Evolutionary conservation across 2,888 invertebrate genomes (phyloP).

Genomic region (Thymelicus lineola): DNA sequence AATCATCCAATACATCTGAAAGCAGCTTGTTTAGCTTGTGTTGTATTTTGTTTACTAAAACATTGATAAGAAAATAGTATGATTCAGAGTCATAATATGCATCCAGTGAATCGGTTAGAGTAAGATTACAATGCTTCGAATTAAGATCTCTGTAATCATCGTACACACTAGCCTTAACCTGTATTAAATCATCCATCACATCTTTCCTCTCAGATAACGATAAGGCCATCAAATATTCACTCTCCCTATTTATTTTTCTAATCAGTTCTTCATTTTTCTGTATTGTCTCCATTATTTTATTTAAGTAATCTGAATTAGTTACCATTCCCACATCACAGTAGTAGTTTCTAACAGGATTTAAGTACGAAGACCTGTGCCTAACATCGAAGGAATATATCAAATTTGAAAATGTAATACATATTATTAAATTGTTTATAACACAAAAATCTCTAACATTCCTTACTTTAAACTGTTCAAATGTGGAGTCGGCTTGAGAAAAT

Average conservation of each 20-base stretch:
- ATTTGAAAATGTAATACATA: constrained; percentile 68
- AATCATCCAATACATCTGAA: constrained; percentile 53
- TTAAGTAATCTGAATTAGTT: constrained; percentile 59
- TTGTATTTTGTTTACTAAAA: constrained; percentile 51
- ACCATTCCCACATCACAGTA: constrained; percentile 57
- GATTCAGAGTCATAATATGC: constrained; percentile 60
- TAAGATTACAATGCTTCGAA: constrained; percentile 51
- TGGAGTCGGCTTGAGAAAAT: constrained; percentile 50
- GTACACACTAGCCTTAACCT: constrained; percentile 54
- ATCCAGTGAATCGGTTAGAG: constrained; percentile 57
- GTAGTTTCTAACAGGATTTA: constrained; percentile 44
- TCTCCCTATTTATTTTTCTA: constrained; percentile 58
- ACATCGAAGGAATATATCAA: constrained; percentile 61
- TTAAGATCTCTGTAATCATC: constrained; percentile 64
- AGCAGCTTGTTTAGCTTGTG: constrained; percentile 56
- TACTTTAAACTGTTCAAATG: constrained; percentile 59
- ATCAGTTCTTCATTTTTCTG: constrained; percentile 57
- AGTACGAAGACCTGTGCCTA: constrained; percentile 54
- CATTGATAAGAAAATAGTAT: constrained; percentile 58
- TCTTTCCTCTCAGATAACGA: constrained; percentile 68
- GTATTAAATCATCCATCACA: constrained; percentile 60
- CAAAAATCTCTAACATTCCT: constrained; percentile 66
- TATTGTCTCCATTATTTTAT: constrained; percentile 59
- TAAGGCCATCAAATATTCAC: constrained; percentile 61
- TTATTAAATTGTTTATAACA: constrained; percentile 55